Percentiles rank a stretch among this genome's conserved stretches.
These are phyloP conservation scores for Minunthozetes semirufus DNA, from an alignment of 2,888 invertebrate genomes.

Conservation along the genomic window DNA sequence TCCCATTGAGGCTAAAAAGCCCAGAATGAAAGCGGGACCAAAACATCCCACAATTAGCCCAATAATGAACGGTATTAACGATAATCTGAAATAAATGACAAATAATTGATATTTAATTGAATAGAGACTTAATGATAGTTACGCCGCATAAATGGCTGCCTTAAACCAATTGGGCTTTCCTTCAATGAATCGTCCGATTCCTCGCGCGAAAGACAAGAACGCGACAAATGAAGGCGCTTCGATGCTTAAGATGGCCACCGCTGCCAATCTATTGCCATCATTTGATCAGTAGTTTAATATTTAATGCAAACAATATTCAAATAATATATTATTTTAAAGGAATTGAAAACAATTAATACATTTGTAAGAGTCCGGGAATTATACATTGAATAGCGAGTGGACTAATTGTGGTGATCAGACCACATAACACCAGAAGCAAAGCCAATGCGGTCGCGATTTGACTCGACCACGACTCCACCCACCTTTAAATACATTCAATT, in stretches of 20 bases:
- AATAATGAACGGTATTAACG: constrained; percentile 36
- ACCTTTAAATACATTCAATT: constrained; percentile 25
- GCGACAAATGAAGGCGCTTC: constrained; percentile 39
- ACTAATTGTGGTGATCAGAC: constrained; percentile 33
- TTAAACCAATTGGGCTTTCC: constrained; percentile 39
- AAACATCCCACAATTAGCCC: constrained; percentile 34
- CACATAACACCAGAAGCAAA: constrained; percentile 32
- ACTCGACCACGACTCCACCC: constrained; percentile 38
- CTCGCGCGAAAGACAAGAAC: constrained; percentile 37
- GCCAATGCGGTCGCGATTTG: constrained; percentile 37
- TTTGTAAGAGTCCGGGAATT: constrained; percentile 34
- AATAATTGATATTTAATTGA: no score
- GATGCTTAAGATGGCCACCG: constrained; percentile 35
- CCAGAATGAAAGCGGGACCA: constrained; percentile 35
- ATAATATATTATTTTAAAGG: neutral
- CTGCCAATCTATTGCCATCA: constrained; percentile 16
- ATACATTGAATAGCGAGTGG: constrained; percentile 29
- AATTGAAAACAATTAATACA: constrained; percentile 21
- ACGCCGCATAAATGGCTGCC: constrained; percentile 36
- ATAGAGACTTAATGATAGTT: no score
- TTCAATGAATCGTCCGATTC: constrained; percentile 37
- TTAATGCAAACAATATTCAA: no score
- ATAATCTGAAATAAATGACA: constrained; percentile 6
- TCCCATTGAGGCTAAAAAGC: constrained; percentile 33
- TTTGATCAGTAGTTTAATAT: neutral